phyloP scores from a whole-genome alignment of 2,888 invertebrate species.

The Drosophila trichaetosa region DNA sequence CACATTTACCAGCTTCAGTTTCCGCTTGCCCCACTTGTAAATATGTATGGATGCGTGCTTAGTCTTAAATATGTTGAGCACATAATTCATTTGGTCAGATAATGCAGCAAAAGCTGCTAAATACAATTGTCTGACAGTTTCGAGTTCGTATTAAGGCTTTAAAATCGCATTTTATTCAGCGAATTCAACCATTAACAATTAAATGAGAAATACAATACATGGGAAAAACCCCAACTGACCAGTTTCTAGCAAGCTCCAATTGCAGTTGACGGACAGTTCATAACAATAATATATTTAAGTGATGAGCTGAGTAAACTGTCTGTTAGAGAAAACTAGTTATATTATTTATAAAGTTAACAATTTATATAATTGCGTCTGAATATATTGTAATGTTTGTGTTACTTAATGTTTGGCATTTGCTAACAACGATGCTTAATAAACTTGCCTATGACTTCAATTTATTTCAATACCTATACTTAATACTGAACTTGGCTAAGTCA shows the following conservation, averaged over 20 bases:
- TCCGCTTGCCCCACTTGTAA: constrained; percentile 20
- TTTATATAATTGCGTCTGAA: neutral
- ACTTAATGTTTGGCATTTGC: neutral
- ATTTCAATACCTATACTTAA: neutral
- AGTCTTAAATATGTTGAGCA: constrained; percentile 71
- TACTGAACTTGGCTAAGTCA: neutral
- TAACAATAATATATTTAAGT: constrained; percentile 35
- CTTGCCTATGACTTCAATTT: neutral
- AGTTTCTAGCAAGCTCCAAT: constrained; percentile 44
- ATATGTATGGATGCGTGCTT: constrained; percentile 27
- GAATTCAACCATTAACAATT: constrained; percentile 35
- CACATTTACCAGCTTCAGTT: constrained; percentile 59
- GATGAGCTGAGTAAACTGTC: constrained; percentile 28
- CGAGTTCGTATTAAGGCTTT: constrained; percentile 35
- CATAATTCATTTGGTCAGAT: constrained; percentile 70
- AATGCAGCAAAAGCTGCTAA: constrained; percentile 62
- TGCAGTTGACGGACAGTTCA: neutral
- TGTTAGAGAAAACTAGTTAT: neutral
- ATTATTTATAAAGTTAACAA: constrained; percentile 8
- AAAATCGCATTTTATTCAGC: constrained; percentile 53
- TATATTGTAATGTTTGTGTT: neutral
- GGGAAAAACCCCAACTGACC: constrained; percentile 66
- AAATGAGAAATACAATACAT: constrained; percentile 26
- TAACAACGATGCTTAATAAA: neutral
- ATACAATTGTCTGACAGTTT: constrained; percentile 17